Conservation (phyloP, 2,113 vertebrate species). For the Scophthalmus maximus region DNA sequence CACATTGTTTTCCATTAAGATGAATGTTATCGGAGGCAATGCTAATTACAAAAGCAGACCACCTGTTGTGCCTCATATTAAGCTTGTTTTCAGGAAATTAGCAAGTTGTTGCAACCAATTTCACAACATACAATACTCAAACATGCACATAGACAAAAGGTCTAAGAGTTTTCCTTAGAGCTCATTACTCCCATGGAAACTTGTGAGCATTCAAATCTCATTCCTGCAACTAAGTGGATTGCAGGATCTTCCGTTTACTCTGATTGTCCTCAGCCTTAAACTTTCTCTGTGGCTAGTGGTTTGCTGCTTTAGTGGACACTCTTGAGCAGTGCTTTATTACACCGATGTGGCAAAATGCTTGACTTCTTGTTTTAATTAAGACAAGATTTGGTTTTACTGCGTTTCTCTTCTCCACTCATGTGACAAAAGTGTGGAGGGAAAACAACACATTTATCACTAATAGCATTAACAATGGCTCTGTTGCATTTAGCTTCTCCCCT, state of each 20-base stretch:
- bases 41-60: no score
- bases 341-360: neutral
- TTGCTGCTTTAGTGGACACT: conserved; percentile 6
- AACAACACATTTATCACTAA: conserved; percentile 1
- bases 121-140: neutral
- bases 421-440: neutral
- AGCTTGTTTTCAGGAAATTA: neutral
- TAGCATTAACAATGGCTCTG: neutral
- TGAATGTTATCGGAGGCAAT: no score
- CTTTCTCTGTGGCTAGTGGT: neutral
- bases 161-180: conserved; percentile 6
- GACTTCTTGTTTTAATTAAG: conserved; percentile 34
- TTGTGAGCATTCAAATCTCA: conserved; percentile 23
- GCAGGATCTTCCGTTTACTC: conserved; percentile 3
- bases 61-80: no score
- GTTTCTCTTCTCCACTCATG: neutral
- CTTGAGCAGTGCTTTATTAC: conserved; percentile 8
- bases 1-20: no score
- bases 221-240: conserved; percentile 11
- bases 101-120: conserved; percentile 5
- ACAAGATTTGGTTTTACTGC: conserved; percentile 16
- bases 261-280: conserved; percentile 31
- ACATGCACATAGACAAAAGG: neutral
- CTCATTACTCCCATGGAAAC: conserved; percentile 11
- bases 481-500: neutral